phyloP scores from a whole-genome alignment of 2,113 vertebrate genomes.

The Dasyprocta punctata region DNA sequence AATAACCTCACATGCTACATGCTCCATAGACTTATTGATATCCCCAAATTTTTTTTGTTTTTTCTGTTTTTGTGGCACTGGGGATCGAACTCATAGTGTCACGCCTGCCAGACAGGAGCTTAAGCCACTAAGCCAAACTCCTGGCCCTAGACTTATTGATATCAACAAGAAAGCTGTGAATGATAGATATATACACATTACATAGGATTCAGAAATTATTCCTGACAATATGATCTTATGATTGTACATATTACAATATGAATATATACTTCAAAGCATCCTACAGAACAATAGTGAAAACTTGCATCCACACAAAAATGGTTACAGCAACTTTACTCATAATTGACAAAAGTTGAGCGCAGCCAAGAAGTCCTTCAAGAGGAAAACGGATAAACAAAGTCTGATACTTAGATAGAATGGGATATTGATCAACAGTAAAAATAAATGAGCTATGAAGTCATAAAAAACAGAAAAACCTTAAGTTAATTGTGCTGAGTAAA shows the following conservation, averaged over 20 bases:
- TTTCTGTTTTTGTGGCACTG: too few relatives aligned
- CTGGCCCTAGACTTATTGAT: too few relatives aligned
- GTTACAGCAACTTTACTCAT: not conserved
- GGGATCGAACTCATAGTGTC: too few relatives aligned
- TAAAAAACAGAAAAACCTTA: not conserved
- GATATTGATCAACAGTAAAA: constrained; percentile 14
- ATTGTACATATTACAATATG: too few relatives aligned
- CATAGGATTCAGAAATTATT: not conserved
- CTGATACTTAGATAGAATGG: not conserved
- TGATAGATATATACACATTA: not conserved
- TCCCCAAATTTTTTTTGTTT: too few relatives aligned
- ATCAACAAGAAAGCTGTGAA: not conserved
- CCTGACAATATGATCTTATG: too few relatives aligned
- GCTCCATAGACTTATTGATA: not conserved
- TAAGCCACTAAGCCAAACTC: too few relatives aligned
- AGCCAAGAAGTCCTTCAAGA: not conserved
- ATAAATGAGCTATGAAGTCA: not conserved
- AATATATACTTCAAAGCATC: not conserved
- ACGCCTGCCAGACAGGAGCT: too few relatives aligned
- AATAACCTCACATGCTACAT: not conserved
- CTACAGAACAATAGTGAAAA: constrained; percentile 14
- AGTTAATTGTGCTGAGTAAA: not conserved
- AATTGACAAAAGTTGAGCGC: not conserved
- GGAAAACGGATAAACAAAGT: not conserved
- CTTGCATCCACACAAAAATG: not conserved